Evolutionary conservation across 2,113 vertebrate genomes (phyloP), one percentile per base, ranked within the genome.

Genomic region (Aspidoscelis tigris): DNA sequence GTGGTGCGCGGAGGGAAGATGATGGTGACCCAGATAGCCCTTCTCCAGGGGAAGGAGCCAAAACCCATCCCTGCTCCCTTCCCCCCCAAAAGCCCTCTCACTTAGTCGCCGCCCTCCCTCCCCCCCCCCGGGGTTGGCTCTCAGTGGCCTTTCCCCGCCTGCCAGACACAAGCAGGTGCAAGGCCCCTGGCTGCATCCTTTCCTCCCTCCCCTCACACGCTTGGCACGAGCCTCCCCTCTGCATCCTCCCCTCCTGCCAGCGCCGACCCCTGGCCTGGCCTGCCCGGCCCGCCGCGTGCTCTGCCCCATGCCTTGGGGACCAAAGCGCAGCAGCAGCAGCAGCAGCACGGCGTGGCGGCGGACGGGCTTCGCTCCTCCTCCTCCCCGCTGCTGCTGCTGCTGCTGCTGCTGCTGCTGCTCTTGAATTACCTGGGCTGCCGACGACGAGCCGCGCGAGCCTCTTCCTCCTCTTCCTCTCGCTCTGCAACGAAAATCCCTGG

Each of bases 401-500:
- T 3, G 58, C 58, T 61, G 58, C 58, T 61, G 14, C 58, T 16
- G 58, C 58, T 4, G 58, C 58, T 3, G 58, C 58, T 61, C 58
- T 61, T 61, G 58, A 61, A 61, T 61, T 61, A 61, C 58, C 58
- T 61, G 58, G 14, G 58, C n/a, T 16, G 69, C 26, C 7, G 68
- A 33, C 1, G 68, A 2, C 47, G 18, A 22, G 47, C 61, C 76
- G 50, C 44, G 55, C 44, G 2, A 47, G 41, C 65, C 65, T 7
- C 73, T 4, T 10, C 4, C 84, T n/a, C 4, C 21, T 77, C 16
- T 50, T 77, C 65, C 41, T 21, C 53, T 88, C 83, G 84, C 82
- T 81, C 74, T 21, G 89, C 89, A 65, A 71, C 3, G 93, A 91
- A 84, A 87, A 89, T 87, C 92, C 79, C 84, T 26, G 86, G 47